Evolutionary conservation across 2,113 vertebrate genomes (phyloP).

Genomic region (Pavo muticus): DNA sequence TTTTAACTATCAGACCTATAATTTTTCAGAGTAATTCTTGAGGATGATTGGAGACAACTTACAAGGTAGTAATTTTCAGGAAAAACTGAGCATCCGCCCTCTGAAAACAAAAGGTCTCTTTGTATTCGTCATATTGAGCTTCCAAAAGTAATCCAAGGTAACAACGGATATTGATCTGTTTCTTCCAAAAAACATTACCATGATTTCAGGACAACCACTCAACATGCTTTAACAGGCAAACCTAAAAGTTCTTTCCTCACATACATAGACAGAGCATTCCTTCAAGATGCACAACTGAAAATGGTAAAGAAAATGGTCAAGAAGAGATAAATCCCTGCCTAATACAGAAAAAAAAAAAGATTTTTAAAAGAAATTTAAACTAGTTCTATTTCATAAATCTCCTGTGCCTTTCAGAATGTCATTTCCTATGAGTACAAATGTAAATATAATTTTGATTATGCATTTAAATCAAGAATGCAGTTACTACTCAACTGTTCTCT

Average conservation of each 20-base stretch:
- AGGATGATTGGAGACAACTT: neutral
- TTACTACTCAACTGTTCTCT: neutral
- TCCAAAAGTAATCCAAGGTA: neutral
- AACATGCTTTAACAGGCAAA: neutral
- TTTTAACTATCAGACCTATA: constrained; percentile 2
- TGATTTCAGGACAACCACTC: neutral
- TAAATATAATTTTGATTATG: neutral
- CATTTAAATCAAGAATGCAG: neutral
- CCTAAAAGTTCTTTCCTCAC: neutral
- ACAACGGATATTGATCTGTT: neutral
- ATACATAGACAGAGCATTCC: neutral
- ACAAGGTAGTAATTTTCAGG: neutral
- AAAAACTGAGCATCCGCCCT: neutral
- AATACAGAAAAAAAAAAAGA: neutral
- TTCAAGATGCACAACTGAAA: neutral
- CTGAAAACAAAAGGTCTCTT: constrained; percentile 10
- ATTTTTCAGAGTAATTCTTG: constrained; percentile 20
- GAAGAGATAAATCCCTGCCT: neutral
- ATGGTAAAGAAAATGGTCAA: neutral
- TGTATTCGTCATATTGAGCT: neutral
- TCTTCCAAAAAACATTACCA: neutral
- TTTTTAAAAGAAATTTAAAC: neutral
- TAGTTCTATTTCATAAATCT: neutral
- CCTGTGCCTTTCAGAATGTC: neutral
- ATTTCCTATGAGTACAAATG: neutral